Evolutionary conservation across 30 jellyfish, hydroid and myxozoan genomes (phyloP).

Genomic region (Turritopsis rubra): DNA sequence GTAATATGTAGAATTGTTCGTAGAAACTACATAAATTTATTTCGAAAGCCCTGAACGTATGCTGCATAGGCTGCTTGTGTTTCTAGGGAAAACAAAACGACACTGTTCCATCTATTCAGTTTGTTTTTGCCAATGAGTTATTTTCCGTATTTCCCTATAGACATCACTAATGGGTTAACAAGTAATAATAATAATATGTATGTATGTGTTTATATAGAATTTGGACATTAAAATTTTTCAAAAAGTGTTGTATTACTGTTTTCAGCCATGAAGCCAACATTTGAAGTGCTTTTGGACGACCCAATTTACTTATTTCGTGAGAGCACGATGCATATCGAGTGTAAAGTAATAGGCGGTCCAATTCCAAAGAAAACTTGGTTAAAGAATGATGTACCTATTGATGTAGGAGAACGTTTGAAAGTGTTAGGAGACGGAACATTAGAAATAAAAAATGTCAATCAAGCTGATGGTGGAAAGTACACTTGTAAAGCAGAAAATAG

Average conservation of each 20-base stretch:
- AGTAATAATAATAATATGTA: too few species aligned
- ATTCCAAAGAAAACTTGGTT: constrained; percentile 71
- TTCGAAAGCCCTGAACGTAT: too few species aligned
- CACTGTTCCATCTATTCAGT: too few species aligned
- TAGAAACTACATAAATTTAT: too few species aligned
- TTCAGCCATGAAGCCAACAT: constrained; percentile 52
- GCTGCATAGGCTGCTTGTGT: too few species aligned
- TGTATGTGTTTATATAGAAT: too few species aligned
- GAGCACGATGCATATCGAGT: constrained; percentile 39
- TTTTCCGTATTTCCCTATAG: too few species aligned
- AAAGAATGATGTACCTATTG: constrained; percentile 35
- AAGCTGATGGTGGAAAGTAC: constrained; percentile 60
- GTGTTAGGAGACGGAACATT: constrained; percentile 55
- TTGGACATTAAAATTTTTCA: too few species aligned
- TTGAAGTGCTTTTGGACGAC: constrained; percentile 63
- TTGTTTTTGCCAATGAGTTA: too few species aligned
- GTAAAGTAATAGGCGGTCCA: constrained; percentile 89
- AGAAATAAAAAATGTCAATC: constrained; percentile 33
- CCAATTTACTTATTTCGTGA: constrained; percentile 77
- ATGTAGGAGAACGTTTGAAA: constrained; percentile 31
- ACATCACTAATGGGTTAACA: too few species aligned
- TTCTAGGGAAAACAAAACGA: too few species aligned
- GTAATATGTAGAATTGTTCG: too few species aligned
- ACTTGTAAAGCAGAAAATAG: constrained; percentile 58
- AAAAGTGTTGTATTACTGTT: neutral